Percentiles rank a stretch among this genome's conserved stretches.
phyloP scores from a whole-genome alignment of 2,113 vertebrate species.

The Trochalopteron elliotii region DNA sequence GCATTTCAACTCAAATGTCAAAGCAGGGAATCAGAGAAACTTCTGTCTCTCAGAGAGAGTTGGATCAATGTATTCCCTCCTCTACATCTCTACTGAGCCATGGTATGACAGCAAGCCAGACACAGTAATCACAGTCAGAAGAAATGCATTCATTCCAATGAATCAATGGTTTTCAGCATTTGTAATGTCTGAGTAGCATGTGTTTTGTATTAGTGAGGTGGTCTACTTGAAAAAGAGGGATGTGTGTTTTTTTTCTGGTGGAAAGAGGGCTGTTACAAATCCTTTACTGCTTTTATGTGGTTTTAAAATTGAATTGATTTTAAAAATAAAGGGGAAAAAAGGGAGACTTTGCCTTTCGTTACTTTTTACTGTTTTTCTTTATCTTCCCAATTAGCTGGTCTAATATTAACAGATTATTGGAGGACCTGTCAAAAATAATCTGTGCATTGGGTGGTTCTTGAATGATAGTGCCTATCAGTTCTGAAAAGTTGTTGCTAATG shows the following conservation, averaged over 20 bases:
- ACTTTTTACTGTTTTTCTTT: neutral
- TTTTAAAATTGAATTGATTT: neutral
- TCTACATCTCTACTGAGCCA: neutral
- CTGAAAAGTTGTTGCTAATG: conserved; percentile 51
- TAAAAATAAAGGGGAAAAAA: neutral
- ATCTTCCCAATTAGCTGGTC: neutral
- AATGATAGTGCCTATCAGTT: neutral
- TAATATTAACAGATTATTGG: conserved; percentile 43
- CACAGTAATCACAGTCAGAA: conserved; percentile 4
- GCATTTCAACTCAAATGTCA: conserved; percentile 41
- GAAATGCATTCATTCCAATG: neutral
- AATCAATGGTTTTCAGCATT: neutral
- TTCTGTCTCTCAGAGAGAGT: neutral
- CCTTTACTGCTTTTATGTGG: neutral
- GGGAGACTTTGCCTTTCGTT: neutral
- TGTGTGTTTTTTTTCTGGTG: neutral
- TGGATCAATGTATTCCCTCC: neutral
- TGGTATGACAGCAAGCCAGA: conserved; percentile 4
- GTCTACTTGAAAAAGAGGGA: neutral
- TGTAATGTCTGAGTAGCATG: neutral
- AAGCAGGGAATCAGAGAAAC: conserved; percentile 28
- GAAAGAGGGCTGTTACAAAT: neutral
- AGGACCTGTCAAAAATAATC: neutral
- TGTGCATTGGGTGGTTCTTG: neutral
- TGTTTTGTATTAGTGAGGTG: neutral